A percentile compares a stretch with the other conserved stretches of the same genome.
Evolutionary conservation across 1,140 invertebrate genomes (phyloP).

Genomic region (Aphelinus atriplicis): DNA sequence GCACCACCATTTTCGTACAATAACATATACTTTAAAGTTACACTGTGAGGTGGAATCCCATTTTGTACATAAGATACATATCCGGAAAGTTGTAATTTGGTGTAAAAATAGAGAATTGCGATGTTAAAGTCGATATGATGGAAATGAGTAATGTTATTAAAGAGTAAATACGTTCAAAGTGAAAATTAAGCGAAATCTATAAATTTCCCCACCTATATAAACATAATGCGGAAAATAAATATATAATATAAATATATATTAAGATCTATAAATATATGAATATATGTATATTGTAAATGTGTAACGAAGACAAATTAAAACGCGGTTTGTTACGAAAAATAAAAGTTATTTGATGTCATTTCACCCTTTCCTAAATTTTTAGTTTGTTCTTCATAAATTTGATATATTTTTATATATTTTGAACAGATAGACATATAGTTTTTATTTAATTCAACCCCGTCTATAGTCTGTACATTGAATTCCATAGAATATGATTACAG

Average conservation of each 20-base stretch:
- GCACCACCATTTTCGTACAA: constrained; percentile 18
- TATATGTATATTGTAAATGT: constrained; percentile 65
- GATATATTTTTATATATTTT: too few relatives aligned
- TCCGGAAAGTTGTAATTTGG: constrained; percentile 56
- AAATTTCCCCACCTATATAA: constrained; percentile 51
- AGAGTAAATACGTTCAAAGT: constrained; percentile 44
- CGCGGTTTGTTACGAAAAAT: constrained; percentile 60
- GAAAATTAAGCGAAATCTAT: constrained; percentile 44
- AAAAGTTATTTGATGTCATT: too few relatives aligned
- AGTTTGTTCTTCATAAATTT: too few relatives aligned
- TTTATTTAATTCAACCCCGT: too few relatives aligned
- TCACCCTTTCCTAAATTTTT: too few relatives aligned
- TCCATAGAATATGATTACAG: too few relatives aligned
- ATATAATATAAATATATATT: constrained; percentile 55
- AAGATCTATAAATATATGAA: constrained; percentile 59
- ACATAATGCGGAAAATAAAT: constrained; percentile 49
- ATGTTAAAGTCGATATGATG: constrained; percentile 6
- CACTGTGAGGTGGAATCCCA: constrained; percentile 36
- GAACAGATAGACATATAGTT: too few relatives aligned
- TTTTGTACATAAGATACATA: constrained; percentile 65
- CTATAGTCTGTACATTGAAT: too few relatives aligned
- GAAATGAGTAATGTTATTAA: constrained; percentile 51
- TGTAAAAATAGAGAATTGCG: constrained; percentile 47
- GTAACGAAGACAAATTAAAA: constrained; percentile 62
- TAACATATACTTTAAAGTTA: constrained; percentile 14